Base-by-base conservation (phyloP, 2,113 vertebrate species). In the Mixornis gularis region DNA sequence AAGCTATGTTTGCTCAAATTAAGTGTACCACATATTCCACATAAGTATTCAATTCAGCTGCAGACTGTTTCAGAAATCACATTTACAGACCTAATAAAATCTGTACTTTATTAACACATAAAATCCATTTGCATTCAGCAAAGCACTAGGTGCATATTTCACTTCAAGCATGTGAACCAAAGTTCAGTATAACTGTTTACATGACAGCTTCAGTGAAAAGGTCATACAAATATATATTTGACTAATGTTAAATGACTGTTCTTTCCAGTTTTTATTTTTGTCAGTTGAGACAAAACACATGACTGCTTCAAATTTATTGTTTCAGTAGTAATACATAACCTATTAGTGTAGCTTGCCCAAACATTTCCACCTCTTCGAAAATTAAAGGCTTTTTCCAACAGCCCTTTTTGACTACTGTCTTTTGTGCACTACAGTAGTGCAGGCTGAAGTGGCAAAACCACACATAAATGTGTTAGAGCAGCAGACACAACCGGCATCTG, bases 401-500 rank as follows among this genome's bases (percentile, higher is more conserved):
- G 34, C 8, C 38, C 10, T 64, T 44, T 38, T 0, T 65, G 32
- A 38, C 7, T 69, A 17, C 18, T 62, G 30, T 27, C 7, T 66
- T 84, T n/a, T 17, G 34, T 7, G 13, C 3, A 3, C 27, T 62
- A 40, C 0, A 7, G 18, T 2, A 58, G 13, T 5, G 26, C 20
- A 80, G 15, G 9, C 5, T 44, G 41, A 80, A 73, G 34, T 34
- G 17, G 25, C 52, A 92, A 82, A 71, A 41, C 6, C 6, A 11
- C 19, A 9, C 3, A 38, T 9, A 49, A 72, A 58, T 2, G 1
- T 24, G 12, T 5, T 41, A 40, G 46, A 48, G 34, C 16, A 74
- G 40, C 32, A 74, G 43, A 53, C 0, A 0, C 0, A 7, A 83
- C 8, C 11, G 17, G 41, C 27, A 53, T 22, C 1, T 0, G 3